A percentile compares a stretch with the other conserved stretches of the same genome.
Evolutionary conservation across 2,113 vertebrate genomes (phyloP).

Genomic region (Argyrosomus japonicus): DNA sequence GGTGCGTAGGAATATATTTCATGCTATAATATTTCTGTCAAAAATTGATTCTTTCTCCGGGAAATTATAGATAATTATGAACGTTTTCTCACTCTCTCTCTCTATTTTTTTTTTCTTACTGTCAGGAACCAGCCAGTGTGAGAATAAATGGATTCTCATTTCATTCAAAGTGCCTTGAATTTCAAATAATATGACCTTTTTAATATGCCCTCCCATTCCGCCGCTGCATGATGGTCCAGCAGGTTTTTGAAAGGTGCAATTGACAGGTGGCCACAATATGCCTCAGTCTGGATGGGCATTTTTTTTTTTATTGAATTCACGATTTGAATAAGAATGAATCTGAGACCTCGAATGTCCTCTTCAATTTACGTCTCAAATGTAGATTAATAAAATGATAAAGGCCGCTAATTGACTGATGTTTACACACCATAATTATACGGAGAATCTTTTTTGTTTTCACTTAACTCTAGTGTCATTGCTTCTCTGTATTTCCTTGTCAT

Average conservation of each 20-base stretch:
- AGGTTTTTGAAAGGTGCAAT: slow-evolving; percentile 63
- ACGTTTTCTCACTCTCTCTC: background rate
- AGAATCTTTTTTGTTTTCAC: background rate
- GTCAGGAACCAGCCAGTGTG: slow-evolving; percentile 33
- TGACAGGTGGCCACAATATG: slow-evolving; percentile 66
- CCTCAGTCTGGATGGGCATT: slow-evolving; percentile 27
- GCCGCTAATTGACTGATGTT: slow-evolving; percentile 14
- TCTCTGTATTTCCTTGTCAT: no score
- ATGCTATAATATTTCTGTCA: slow-evolving; percentile 57
- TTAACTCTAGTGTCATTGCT: background rate
- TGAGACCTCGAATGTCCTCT: background rate
- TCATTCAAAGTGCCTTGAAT: slow-evolving; percentile 63
- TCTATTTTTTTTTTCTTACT: background rate
- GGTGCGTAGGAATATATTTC: slow-evolving; percentile 53
- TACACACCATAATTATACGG: background rate
- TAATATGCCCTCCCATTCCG: slow-evolving; percentile 68
- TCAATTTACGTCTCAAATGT: slow-evolving; percentile 43
- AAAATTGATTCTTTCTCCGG: slow-evolving; percentile 55
- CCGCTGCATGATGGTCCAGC: slow-evolving; percentile 57
- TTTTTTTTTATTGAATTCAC: slow-evolving; percentile 46
- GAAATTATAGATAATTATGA: slow-evolving; percentile 65
- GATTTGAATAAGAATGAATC: slow-evolving; percentile 53
- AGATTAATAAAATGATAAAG: slow-evolving; percentile 31
- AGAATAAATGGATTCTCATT: slow-evolving; percentile 60
- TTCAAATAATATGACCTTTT: slow-evolving; percentile 77